Conservation (phyloP, 1,140 invertebrate species). For the Saxidomus purpurata region DNA sequence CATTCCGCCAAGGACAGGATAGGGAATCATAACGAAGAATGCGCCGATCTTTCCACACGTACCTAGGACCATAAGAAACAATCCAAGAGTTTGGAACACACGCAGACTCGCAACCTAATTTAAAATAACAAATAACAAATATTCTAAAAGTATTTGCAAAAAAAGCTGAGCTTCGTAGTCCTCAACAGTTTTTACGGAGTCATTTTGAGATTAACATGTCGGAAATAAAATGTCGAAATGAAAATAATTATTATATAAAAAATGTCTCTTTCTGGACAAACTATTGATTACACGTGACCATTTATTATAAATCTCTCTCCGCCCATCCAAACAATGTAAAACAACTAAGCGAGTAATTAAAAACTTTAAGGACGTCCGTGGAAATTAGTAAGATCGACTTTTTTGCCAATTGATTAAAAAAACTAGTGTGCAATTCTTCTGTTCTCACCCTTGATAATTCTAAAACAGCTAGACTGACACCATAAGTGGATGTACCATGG, state of each 20-base stretch:
- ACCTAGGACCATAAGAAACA: slow-evolving; percentile 93
- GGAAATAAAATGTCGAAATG: not conserved
- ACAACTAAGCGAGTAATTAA: too few species aligned
- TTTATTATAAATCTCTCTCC: too few species aligned
- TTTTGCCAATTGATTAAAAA: too few species aligned
- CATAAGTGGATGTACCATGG: slow-evolving; percentile 94
- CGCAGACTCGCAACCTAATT: slow-evolving; percentile 92
- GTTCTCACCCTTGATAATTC: slow-evolving; percentile 73
- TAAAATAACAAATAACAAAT: not conserved
- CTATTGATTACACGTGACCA: too few species aligned
- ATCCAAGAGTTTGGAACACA: slow-evolving; percentile 93
- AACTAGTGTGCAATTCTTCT: too few species aligned
- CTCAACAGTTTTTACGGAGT: not conserved
- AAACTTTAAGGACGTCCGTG: too few species aligned
- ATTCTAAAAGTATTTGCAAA: not conserved
- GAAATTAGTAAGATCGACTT: too few species aligned
- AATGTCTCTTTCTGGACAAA: too few species aligned
- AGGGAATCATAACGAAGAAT: slow-evolving; percentile 95
- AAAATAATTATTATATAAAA: too few species aligned
- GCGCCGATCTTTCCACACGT: slow-evolving; percentile 91
- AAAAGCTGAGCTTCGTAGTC: too few species aligned
- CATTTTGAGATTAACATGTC: not conserved
- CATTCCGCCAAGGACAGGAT: slow-evolving; percentile 94
- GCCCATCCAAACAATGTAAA: too few species aligned
- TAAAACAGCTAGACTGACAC: slow-evolving; percentile 66